Evolutionary conservation across 2,797 vertebrate genomes (phyloP).

Genomic region (Cebuella pygmaea): DNA sequence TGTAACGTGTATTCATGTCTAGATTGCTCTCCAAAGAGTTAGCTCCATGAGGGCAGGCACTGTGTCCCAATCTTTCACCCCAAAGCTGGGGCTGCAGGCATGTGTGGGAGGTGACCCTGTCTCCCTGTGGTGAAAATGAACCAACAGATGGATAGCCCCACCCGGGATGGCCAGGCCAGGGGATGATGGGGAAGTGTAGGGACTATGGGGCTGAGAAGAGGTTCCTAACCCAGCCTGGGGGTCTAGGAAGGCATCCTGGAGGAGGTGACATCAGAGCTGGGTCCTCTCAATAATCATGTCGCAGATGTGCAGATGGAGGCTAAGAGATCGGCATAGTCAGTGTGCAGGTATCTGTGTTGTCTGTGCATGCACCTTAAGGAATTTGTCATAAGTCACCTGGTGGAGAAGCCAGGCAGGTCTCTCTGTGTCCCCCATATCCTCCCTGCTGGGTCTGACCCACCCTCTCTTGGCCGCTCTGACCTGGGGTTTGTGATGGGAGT

Average conservation of each 20-base stretch:
- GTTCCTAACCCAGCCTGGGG: background rate
- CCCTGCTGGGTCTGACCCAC: background rate
- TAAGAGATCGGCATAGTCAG: background rate
- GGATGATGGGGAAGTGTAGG: background rate
- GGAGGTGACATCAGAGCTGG: background rate
- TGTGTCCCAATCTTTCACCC: background rate
- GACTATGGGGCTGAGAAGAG: background rate
- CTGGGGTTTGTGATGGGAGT: conserved; percentile 72
- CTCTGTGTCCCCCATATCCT: background rate
- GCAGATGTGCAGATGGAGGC: background rate
- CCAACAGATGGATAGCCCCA: background rate
- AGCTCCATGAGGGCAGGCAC: background rate
- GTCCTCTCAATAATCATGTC: background rate
- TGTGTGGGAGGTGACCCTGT: background rate
- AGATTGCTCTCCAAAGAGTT: background rate
- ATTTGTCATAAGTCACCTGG: background rate
- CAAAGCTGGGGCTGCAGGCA: background rate
- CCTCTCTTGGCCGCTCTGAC: conserved; percentile 71
- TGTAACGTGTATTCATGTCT: background rate
- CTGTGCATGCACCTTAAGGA: background rate
- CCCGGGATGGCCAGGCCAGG: background rate
- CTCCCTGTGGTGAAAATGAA: background rate
- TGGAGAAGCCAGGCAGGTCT: background rate
- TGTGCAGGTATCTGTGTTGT: too few species aligned
- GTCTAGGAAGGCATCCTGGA: background rate